A percentile compares a stretch with the other conserved stretches of the same genome.
These are phyloP conservation scores for Dysidea cf. avara DNA, from an alignment of 37 sponge, comb jelly and placozoan genomes.

Conservation along the genomic window DNA sequence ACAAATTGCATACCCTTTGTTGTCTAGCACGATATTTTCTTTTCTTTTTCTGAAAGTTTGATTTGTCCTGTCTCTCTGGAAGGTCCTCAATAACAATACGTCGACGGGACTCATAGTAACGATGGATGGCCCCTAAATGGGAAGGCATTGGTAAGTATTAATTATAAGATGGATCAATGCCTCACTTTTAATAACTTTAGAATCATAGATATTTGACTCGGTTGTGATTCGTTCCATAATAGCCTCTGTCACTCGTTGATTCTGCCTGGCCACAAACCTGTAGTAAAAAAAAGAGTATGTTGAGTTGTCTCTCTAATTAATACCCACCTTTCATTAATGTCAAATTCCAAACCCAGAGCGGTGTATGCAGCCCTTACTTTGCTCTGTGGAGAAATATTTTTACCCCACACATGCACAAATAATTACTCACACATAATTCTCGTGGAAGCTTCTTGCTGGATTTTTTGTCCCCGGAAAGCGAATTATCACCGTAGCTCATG, in stretches of 20 bases:
- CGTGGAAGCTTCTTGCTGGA: slow-evolving; percentile 76
- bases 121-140: slow-evolving; percentile 66
- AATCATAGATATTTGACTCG: slow-evolving; percentile 36
- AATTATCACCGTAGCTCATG: background rate
- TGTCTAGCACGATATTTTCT: slow-evolving; percentile 79
- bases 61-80: slow-evolving; percentile 76
- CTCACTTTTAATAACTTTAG: slow-evolving; percentile 75
- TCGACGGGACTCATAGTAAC: slow-evolving; percentile 82
- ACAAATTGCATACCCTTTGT: slow-evolving; percentile 61
- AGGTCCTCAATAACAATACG: slow-evolving; percentile 81
- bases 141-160: background rate
- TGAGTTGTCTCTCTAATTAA: background rate
- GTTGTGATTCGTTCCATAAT: slow-evolving; percentile 65
- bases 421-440: slow-evolving; percentile 71
- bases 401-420: background rate
- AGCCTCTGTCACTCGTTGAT: slow-evolving; percentile 74
- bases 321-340: slow-evolving; percentile 72
- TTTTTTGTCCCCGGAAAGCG: background rate
- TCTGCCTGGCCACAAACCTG: slow-evolving; percentile 71
- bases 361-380: slow-evolving; percentile 76
- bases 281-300: background rate
- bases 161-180: background rate
- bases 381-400: slow-evolving; percentile 23
- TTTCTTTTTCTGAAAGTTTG: slow-evolving; percentile 79
- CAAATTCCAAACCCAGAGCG: slow-evolving; percentile 70